A percentile compares a stretch with the other conserved stretches of the same genome.
Conservation (phyloP, 2,888 invertebrate genomes). For the Phortica okadai region DNA sequence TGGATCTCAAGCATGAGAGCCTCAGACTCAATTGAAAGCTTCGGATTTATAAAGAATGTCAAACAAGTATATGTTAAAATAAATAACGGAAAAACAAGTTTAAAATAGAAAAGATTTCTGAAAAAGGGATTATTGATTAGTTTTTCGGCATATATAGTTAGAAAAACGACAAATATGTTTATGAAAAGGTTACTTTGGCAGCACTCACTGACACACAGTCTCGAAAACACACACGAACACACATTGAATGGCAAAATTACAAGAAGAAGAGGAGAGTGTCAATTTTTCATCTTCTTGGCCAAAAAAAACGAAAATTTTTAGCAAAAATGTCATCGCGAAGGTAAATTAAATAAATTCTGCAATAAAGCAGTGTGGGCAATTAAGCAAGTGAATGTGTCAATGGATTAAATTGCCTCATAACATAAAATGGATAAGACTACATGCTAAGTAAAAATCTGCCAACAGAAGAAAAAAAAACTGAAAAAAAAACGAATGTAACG, state of each 20-base stretch:
- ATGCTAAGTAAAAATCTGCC: slow-evolving; percentile 25
- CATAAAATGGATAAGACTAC: slow-evolving; percentile 13
- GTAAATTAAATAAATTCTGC: slow-evolving; percentile 59
- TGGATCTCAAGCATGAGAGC: too few relatives aligned
- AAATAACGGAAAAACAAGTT: too few relatives aligned
- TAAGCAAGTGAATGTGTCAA: background rate
- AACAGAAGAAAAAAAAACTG: slow-evolving; percentile 16
- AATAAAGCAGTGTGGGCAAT: background rate
- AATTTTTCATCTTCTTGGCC: slow-evolving; percentile 47
- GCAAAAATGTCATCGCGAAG: slow-evolving; percentile 74
- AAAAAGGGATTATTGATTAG: too few relatives aligned
- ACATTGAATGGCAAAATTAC: slow-evolving; percentile 36
- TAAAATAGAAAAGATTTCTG: too few relatives aligned
- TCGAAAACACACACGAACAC: too few relatives aligned
- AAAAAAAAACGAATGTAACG: slow-evolving; percentile 8
- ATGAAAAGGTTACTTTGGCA: too few relatives aligned
- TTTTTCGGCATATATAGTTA: too few relatives aligned
- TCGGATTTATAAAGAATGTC: too few relatives aligned
- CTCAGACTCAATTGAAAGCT: too few relatives aligned
- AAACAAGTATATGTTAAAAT: too few relatives aligned
- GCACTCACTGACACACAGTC: too few relatives aligned
- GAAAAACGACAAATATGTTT: too few relatives aligned
- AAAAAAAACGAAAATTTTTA: slow-evolving; percentile 38
- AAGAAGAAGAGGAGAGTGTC: slow-evolving; percentile 37
- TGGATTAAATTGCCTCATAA: background rate